Percentiles rank a stretch among this genome's conserved stretches.
Evolutionary conservation across 2,797 vertebrate genomes (phyloP).

Genomic region (Neosalanx taihuensis): DNA sequence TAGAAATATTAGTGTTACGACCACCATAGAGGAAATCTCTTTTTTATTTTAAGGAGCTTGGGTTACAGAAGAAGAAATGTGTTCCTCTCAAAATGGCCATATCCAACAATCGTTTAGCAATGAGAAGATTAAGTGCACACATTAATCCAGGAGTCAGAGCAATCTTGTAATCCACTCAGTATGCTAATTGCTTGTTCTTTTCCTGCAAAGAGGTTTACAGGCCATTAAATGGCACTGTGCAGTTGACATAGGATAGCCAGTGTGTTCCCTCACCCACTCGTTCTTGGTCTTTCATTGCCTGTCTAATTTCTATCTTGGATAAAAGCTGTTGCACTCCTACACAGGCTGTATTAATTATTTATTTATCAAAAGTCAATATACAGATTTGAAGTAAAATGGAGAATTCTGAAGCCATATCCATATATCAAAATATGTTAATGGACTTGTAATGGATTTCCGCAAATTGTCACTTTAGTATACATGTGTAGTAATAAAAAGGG

Average conservation of each 20-base stretch:
- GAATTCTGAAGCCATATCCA: too few species aligned
- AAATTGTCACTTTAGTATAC: not conserved
- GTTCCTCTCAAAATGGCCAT: constrained; percentile 56
- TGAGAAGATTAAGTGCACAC: constrained; percentile 76
- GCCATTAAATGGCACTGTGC: constrained; percentile 74
- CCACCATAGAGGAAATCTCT: constrained; percentile 18
- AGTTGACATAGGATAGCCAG: constrained; percentile 70
- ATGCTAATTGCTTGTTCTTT: constrained; percentile 77
- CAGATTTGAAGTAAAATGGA: too few species aligned
- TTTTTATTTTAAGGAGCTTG: constrained; percentile 26
- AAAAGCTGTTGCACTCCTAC: constrained; percentile 55
- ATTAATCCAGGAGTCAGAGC: constrained; percentile 75
- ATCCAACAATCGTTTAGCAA: constrained; percentile 69
- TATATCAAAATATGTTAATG: too few species aligned
- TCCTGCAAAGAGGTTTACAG: constrained; percentile 71
- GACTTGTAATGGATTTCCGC: not conserved
- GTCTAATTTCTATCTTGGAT: constrained; percentile 56
- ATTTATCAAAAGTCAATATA: not conserved
- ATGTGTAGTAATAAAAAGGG: not conserved
- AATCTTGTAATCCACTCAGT: constrained; percentile 78
- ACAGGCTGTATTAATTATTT: not conserved
- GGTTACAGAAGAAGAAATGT: constrained; percentile 47
- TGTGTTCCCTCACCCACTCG: constrained; percentile 42
- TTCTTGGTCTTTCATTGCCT: constrained; percentile 19
- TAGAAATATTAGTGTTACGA: constrained; percentile 17